Base-by-base conservation (phyloP, 2,797 vertebrate genomes). In the Scleropages formosus region DNA sequence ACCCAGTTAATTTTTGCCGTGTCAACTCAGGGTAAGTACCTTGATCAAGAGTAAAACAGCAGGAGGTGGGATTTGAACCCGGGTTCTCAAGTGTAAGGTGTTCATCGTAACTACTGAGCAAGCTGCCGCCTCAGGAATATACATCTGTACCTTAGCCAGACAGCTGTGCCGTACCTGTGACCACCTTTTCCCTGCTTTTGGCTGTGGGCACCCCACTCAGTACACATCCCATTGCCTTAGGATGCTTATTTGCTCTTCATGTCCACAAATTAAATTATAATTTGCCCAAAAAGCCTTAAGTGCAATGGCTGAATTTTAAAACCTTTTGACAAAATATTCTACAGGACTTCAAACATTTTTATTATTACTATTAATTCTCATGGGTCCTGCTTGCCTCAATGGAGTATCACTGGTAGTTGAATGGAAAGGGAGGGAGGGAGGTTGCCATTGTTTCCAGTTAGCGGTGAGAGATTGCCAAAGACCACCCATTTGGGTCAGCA, bases 61-160 rank as follows among this genome's bases (percentile, higher is more conserved):
- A 39, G 31, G 6, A 39, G n/a, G 31, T 6, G 39, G 2, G 6
- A 39, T 39, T 39, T 6, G 31, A 6, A 39, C 6, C 31, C 31
- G 39, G 31, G 6, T 2, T 31, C 31, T 39, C 39, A 31, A 39
- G 31, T 39, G 31, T 2, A 6, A 31, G n/a, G n/a, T n/a, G n/a
- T n/a, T n/a, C n/a, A n/a, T 31, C 39, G 31, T 39, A n/a, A n/a
- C n/a, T 26, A 80, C 77, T 75, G 46, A 78, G 71, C 44, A 77
- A 76, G 81, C 80, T 80, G 80, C 77, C 72, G 47, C 70, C 71
- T 69, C 68, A 67, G 66, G 75, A 53, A 81, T 79, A 79, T 72
- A 71, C 59, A 22, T 79, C 27, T 39, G 1, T 72, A 79, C 67
- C 3, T 4, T 72, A 39, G 39, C 44, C 15, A 12, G 58, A 31